Base-by-base conservation (phyloP, 2,113 vertebrate species). In the Psettodes erumei region DNA sequence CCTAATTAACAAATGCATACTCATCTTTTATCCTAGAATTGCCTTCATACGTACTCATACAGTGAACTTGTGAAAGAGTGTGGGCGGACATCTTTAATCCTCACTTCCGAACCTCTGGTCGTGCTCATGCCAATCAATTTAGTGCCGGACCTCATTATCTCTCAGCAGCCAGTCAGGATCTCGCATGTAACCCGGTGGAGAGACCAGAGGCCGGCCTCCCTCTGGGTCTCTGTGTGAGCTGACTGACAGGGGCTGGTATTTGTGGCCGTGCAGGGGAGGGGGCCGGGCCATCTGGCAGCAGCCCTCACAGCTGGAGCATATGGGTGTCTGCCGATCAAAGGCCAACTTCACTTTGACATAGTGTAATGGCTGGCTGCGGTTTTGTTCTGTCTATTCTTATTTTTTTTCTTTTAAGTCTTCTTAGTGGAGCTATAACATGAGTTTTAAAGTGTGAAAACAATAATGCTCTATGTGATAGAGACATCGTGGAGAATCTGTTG, bases 201-300 rank as follows among this genome's bases (percentile, higher is more conserved):
- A 68, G 43, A 63, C 74, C 19, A 40, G 47, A 89, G 81, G 76
- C 64, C 82, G 64, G 68, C 68, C 38, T 80, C 82, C 84, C 80
- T 78, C 70, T 45, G 83, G 77, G 61, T 68, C 64, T 81, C 59
- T 61, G 78, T 78, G 72, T 56, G 54, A 65, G 74, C 71, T 91
- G 89, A 91, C 25, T 88, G 90, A 89, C 86, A 87, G 84, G 53
- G 79, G 77, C 79, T 89, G 83, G 62, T 84, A 87, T 91, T 89
- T 88, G 85, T 80, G 77, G 74, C 75, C 40, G 16, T 62, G 65
- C 66, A 73, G 74, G 83, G 77, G 71, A 78, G 80, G 54, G 54
- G 71, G 79, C 55, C 62, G 65, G 70, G 77, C 86, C 84, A 89
- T 87, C 82, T 90, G 91, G 81, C 64, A 77, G 73, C 79, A 78